These are phyloP conservation scores for Hyposoter didymator DNA, from an alignment of 2,888 invertebrate genomes.

Conservation along the genomic window DNA sequence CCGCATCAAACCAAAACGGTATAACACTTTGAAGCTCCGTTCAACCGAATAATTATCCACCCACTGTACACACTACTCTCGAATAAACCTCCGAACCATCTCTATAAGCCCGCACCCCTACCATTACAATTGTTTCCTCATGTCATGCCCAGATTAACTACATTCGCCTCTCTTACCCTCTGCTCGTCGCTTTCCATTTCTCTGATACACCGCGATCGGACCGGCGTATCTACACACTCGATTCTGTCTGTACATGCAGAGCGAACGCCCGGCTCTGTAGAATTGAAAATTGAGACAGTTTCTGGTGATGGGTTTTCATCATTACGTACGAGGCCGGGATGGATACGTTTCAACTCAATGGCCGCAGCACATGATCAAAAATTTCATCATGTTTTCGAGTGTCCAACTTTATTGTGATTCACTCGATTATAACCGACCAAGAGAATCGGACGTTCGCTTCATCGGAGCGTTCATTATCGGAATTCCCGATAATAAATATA, in stretches of 20 bases:
- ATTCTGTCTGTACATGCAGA: conserved; percentile 4
- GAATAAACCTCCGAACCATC: conserved; percentile 23
- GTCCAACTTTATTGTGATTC: background rate
- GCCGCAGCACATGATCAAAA: background rate
- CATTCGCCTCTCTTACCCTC: conserved; percentile 21
- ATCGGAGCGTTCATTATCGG: background rate
- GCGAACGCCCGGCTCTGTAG: conserved; percentile 1
- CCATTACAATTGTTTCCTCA: conserved; percentile 50
- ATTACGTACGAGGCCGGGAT: conserved; percentile 19
- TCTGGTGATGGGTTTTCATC: conserved; percentile 24
- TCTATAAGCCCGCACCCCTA: background rate
- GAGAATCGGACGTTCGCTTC: conserved; percentile 17
- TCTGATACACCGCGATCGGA: background rate
- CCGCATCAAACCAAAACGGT: conserved; percentile 30
- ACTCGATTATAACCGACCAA: conserved; percentile 25
- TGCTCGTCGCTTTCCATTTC: background rate
- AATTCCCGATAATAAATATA: background rate
- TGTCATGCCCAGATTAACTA: conserved; percentile 48
- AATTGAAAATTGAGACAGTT: conserved; percentile 18
- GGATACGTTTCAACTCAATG: conserved; percentile 23
- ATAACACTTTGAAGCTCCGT: conserved; percentile 56
- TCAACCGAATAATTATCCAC: conserved; percentile 56
- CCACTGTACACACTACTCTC: conserved; percentile 41
- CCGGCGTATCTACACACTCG: background rate
- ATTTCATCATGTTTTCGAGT: conserved; percentile 27